Evolutionary conservation across 2,113 vertebrate genomes (phyloP).

Genomic region (Eudyptes chrysolophus): DNA sequence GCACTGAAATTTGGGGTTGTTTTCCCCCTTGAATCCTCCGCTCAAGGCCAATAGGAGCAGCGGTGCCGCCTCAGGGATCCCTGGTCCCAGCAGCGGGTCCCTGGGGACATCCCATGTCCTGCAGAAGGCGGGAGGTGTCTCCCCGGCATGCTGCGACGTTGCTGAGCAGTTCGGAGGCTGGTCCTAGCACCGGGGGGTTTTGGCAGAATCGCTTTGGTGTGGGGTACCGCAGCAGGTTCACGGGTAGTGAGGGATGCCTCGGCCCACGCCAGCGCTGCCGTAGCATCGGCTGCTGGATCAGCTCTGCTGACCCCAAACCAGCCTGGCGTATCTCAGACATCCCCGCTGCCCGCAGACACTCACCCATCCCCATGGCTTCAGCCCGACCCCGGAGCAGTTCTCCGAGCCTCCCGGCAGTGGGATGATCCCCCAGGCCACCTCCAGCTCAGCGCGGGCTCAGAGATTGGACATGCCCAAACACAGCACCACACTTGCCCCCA

Average conservation of each 20-base stretch:
- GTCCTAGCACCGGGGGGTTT: not conserved
- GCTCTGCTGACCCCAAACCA: not conserved
- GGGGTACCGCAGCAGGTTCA: not conserved
- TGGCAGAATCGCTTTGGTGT: not conserved
- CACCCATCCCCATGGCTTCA: not conserved
- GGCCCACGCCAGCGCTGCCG: fast-evolving
- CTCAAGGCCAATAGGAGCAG: not conserved
- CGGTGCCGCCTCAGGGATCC: not conserved
- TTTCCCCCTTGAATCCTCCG: not conserved
- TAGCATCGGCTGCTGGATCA: fast-evolving
- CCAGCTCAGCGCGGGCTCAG: not conserved
- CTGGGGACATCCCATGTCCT: not conserved
- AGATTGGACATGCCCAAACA: fast-evolving
- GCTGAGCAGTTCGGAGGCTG: not conserved
- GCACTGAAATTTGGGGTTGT: not conserved
- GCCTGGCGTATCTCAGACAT: fast-evolving
- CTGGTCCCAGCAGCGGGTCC: not conserved
- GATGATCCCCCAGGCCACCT: not conserved
- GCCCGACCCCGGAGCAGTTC: fast-evolving
- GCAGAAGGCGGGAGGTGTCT: not conserved
- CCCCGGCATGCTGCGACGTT: fast-evolving
- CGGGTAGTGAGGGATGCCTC: not conserved
- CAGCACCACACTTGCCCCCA: not conserved
- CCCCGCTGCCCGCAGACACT: not conserved
- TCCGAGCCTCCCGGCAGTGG: not conserved